Percentiles rank a stretch among this genome's conserved stretches.
Conservation (phyloP, 37 sponge, comb jelly and placozoan species). For the Eunapius fragilis region DNA sequence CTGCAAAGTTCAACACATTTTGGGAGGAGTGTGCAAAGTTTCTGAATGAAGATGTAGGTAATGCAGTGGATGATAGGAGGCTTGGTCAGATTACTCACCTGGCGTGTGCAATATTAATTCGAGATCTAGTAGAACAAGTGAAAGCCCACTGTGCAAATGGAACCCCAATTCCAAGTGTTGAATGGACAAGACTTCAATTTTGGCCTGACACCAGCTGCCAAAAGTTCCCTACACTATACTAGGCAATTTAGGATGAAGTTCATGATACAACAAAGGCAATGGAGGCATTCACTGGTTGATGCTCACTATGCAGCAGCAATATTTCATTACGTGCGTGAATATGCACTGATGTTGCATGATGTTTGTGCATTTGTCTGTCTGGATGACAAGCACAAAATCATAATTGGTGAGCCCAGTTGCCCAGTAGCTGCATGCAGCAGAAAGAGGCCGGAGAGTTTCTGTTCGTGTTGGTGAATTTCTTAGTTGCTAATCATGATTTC, state of each 20-base stretch:
- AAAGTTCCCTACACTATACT: slow-evolving; percentile 46
- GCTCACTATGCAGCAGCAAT: too few relatives aligned
- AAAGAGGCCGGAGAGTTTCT: too few relatives aligned
- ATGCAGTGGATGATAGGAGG: slow-evolving; percentile 56
- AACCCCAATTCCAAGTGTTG: slow-evolving; percentile 4
- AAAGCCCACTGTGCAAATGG: slow-evolving; percentile 19
- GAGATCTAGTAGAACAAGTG: slow-evolving; percentile 44
- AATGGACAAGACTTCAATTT: slow-evolving; percentile 46
- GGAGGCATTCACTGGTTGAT: slow-evolving; percentile 45
- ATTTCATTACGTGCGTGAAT: too few relatives aligned
- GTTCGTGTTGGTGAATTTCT: slow-evolving; percentile 22
- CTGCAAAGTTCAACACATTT: slow-evolving; percentile 28
- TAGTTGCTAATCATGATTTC: slow-evolving; percentile 59
- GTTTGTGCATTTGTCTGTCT: too few relatives aligned
- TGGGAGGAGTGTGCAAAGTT: slow-evolving; percentile 65
- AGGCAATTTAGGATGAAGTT: slow-evolving; percentile 34
- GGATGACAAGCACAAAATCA: too few relatives aligned
- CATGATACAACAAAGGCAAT: slow-evolving; percentile 50
- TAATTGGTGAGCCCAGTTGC: slow-evolving; percentile 49
- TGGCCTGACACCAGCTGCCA: slow-evolving; percentile 34
- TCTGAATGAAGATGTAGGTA: slow-evolving; percentile 29
- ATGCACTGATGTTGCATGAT: too few relatives aligned
- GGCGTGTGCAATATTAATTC: slow-evolving; percentile 16
- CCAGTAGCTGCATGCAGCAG: slow-evolving; percentile 73
- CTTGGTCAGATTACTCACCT: slow-evolving; percentile 24